Conservation (phyloP, 2,113 vertebrate genomes). For the Dissostichus mawsoni region DNA sequence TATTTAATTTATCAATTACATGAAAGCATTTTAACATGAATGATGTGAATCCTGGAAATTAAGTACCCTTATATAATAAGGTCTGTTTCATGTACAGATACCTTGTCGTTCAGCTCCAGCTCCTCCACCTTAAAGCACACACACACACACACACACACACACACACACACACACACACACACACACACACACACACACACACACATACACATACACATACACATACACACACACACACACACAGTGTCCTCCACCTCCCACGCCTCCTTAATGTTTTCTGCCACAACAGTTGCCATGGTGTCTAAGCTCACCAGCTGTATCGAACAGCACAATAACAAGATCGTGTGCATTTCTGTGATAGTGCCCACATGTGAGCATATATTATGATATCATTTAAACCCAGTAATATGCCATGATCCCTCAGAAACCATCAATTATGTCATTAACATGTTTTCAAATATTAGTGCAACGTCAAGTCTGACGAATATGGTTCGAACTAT, state of each 20-base stretch:
- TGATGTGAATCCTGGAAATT: too few relatives aligned
- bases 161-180: background rate
- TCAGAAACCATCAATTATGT: background rate
- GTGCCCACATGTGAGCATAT: slow-evolving; percentile 13
- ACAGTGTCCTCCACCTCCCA: slow-evolving; percentile 54
- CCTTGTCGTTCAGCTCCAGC: slow-evolving; percentile 38
- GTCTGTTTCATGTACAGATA: background rate
- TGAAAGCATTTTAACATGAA: too few relatives aligned
- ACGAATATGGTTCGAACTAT: background rate
- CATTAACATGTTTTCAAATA: background rate
- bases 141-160: background rate
- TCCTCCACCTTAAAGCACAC: slow-evolving; percentile 38
- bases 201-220: background rate
- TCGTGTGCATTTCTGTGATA: slow-evolving; percentile 42
- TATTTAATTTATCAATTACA: too few relatives aligned
- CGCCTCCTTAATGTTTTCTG: slow-evolving; percentile 65
- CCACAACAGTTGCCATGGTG: slow-evolving; percentile 78
- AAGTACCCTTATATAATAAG: slow-evolving; percentile 18
- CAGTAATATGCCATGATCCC: background rate
- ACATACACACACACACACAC: slow-evolving; percentile 20
- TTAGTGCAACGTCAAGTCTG: background rate
- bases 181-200: background rate
- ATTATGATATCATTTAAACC: background rate
- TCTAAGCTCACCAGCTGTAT: slow-evolving; percentile 54
- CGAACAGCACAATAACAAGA: slow-evolving; percentile 59